Conservation (phyloP, 2,797 vertebrate species). For the Galago senegalensis region DNA sequence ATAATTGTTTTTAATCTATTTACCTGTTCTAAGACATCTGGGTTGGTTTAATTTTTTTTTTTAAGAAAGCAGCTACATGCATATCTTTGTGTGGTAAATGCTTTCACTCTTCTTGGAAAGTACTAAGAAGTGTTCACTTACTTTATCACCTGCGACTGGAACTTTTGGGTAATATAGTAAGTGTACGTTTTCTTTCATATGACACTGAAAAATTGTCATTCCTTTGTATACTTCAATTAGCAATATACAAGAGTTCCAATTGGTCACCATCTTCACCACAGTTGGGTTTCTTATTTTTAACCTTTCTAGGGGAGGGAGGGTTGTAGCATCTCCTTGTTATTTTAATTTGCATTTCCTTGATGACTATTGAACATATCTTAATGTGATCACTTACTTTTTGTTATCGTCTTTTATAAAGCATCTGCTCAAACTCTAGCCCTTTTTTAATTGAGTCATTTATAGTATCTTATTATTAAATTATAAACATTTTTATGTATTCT, state of each 20-base stretch:
- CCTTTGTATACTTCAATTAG: not conserved
- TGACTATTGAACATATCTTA: not conserved
- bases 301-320: not conserved
- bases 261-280: not conserved
- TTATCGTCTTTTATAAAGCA: not conserved
- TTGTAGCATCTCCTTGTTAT: not conserved
- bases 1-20: not conserved
- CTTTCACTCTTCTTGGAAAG: not conserved
- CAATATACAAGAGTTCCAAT: not conserved
- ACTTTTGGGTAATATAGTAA: not conserved
- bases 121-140: not conserved
- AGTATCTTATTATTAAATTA: not conserved
- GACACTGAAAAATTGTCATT: not conserved
- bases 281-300: not conserved
- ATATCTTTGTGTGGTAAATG: not conserved
- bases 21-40: not conserved
- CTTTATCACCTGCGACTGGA: not conserved
- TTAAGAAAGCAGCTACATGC: not conserved
- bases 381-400: not conserved
- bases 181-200: not conserved
- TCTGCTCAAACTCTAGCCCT: not conserved
- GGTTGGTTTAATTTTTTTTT: not conserved
- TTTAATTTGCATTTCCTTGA: conserved; percentile 4
- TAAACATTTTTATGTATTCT: not conserved
- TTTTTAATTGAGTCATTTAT: not conserved